These are phyloP conservation scores for Anoplolepis gracilipes DNA, from an alignment of 1,140 invertebrate genomes.

Conservation along the genomic window DNA sequence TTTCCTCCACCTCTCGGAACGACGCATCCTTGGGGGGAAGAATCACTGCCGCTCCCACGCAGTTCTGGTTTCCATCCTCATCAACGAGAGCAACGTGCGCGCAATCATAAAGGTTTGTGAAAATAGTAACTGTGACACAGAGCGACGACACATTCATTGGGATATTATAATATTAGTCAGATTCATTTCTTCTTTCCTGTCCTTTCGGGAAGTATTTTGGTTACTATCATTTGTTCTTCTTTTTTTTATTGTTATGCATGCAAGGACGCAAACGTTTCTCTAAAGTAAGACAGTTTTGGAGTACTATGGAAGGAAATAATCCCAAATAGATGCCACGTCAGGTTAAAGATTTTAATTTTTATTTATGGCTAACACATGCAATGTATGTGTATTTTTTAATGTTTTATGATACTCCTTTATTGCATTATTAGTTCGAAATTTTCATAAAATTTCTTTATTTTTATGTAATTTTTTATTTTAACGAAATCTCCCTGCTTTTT, in stretches of 20 bases:
- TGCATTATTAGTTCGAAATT: not conserved
- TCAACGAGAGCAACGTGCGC: constrained; percentile 79
- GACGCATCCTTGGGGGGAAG: constrained; percentile 78
- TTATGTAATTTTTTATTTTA: not conserved
- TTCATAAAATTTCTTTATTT: not conserved
- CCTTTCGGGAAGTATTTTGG: constrained; percentile 37
- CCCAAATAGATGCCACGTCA: constrained; percentile 78
- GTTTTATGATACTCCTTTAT: constrained; percentile 41
- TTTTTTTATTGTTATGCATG: constrained; percentile 79
- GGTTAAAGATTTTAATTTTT: constrained; percentile 50
- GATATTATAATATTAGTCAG: not conserved
- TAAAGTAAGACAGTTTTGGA: constrained; percentile 86
- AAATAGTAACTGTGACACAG: constrained; percentile 28
- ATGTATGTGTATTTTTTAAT: constrained; percentile 27
- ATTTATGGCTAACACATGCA: constrained; percentile 20
- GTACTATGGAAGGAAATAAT: constrained; percentile 85
- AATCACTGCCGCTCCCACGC: constrained; percentile 76
- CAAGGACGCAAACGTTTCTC: constrained; percentile 86
- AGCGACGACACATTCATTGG: not conserved
- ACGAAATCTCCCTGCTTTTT: not conserved
- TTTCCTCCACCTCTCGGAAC: constrained; percentile 74
- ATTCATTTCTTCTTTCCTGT: constrained; percentile 38
- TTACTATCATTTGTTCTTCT: constrained; percentile 69
- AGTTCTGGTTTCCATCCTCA: constrained; percentile 78
- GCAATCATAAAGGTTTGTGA: constrained; percentile 84